Evolutionary conservation across 92 coral and sea anemone species (phyloP).

Genomic region (Siderastrea siderea): DNA sequence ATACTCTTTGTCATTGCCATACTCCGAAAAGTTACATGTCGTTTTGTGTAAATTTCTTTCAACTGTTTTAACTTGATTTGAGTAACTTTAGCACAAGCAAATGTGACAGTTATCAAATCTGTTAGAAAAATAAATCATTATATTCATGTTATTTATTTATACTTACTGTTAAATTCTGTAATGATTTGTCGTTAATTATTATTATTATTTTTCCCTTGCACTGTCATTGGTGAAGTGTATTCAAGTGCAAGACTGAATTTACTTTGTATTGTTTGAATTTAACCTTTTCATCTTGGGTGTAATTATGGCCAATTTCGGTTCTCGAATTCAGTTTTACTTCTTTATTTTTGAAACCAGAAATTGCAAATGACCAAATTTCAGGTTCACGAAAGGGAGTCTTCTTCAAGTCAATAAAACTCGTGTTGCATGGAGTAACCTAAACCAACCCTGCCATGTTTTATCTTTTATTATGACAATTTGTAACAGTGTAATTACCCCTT

Average conservation of each 20-base stretch:
- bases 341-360: slow-evolving; percentile 17
- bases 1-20: not conserved
- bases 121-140: no score
- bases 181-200: not conserved
- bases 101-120: not conserved
- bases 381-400: not conserved
- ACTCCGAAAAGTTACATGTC: slow-evolving; percentile 13
- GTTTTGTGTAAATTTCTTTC: not conserved
- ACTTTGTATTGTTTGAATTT: slow-evolving; percentile 8
- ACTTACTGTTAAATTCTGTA: not conserved
- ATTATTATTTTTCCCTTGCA: not conserved
- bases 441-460: slow-evolving; percentile 8
- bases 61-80: not conserved
- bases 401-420: slow-evolving; percentile 25
- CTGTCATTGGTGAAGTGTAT: not conserved
- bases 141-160: not conserved
- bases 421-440: not conserved
- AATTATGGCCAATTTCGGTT: not conserved
- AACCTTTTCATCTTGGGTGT: not conserved
- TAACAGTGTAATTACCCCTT: slow-evolving; percentile 21
- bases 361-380: not conserved
- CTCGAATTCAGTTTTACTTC: not conserved
- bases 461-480: slow-evolving; percentile 11
- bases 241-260: not conserved
- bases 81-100: not conserved